phyloP scores from a whole-genome alignment of 1,140 invertebrate genomes.

The Anoplophora glabripennis region DNA sequence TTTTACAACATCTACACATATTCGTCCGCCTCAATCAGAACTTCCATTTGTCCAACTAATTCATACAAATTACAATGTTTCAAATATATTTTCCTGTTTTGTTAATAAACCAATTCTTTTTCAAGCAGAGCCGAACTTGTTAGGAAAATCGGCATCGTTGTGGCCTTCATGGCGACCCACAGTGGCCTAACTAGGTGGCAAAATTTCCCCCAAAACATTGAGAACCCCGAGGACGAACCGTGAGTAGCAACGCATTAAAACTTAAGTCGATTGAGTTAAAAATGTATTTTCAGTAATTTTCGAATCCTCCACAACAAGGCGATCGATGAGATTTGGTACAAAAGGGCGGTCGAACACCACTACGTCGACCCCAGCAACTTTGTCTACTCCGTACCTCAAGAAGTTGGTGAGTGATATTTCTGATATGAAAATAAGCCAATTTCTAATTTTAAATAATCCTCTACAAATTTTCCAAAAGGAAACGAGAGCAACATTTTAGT shows the following conservation, averaged over 20 bases:
- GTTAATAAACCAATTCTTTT: slow-evolving; percentile 17
- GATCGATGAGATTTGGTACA: slow-evolving; percentile 92
- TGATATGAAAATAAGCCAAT: neutral
- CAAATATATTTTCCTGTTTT: no score
- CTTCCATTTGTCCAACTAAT: no score
- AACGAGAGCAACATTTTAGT: slow-evolving; percentile 68
- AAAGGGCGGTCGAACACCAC: slow-evolving; percentile 86
- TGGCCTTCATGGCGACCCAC: slow-evolving; percentile 84
- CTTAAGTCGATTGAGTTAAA: neutral
- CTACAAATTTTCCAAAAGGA: slow-evolving; percentile 45
- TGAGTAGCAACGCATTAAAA: slow-evolving; percentile 23
- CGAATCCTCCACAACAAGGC: slow-evolving; percentile 73
- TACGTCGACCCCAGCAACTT: slow-evolving; percentile 77
- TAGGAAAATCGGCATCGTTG: slow-evolving; percentile 76
- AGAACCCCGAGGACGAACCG: slow-evolving; percentile 34
- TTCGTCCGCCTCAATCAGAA: no score
- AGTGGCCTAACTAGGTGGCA: slow-evolving; percentile 87
- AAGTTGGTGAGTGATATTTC: slow-evolving; percentile 51
- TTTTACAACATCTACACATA: no score
- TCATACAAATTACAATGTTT: no score
- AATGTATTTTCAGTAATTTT: slow-evolving; percentile 60
- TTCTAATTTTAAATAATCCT: neutral
- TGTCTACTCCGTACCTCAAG: slow-evolving; percentile 83
- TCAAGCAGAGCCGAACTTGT: slow-evolving; percentile 63
- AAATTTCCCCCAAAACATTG: slow-evolving; percentile 61